phyloP scores from a whole-genome alignment of 2,113 vertebrate species.

The Sapayoa aenigma region DNA sequence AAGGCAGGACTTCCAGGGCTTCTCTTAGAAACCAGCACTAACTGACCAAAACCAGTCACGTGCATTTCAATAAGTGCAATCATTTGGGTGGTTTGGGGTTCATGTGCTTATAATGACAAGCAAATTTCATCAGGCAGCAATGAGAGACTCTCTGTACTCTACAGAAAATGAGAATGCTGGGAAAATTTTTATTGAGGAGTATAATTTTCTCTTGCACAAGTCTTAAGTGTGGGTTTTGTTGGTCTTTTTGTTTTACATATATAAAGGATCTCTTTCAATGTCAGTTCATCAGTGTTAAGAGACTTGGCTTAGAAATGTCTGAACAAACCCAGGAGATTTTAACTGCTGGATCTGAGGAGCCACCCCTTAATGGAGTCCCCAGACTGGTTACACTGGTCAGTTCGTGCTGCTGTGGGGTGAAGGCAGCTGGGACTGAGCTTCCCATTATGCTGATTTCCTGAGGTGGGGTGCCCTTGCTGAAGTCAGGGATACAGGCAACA shows the following conservation, averaged over 20 bases:
- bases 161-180: not conserved
- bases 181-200: not conserved
- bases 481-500: not conserved
- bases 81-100: not conserved
- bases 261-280: not conserved
- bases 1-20: not conserved
- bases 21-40: not conserved
- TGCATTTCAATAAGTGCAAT: not conserved
- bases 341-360: not conserved
- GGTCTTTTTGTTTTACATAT: too few relatives aligned
- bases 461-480: not conserved
- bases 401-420: fast-evolving
- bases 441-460: not conserved
- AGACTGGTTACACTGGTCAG: not conserved
- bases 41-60: fast-evolving
- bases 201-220: not conserved
- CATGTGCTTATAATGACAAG: not conserved
- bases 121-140: not conserved
- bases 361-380: not conserved
- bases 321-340: not conserved
- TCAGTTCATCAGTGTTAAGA: not conserved
- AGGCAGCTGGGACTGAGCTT: not conserved
- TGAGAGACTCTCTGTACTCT: not conserved
- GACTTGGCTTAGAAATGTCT: not conserved
- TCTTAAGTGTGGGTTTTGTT: not conserved